These are phyloP conservation scores for Tipula vernalis DNA, from an alignment of 2,888 invertebrate genomes.

Conservation along the genomic window DNA sequence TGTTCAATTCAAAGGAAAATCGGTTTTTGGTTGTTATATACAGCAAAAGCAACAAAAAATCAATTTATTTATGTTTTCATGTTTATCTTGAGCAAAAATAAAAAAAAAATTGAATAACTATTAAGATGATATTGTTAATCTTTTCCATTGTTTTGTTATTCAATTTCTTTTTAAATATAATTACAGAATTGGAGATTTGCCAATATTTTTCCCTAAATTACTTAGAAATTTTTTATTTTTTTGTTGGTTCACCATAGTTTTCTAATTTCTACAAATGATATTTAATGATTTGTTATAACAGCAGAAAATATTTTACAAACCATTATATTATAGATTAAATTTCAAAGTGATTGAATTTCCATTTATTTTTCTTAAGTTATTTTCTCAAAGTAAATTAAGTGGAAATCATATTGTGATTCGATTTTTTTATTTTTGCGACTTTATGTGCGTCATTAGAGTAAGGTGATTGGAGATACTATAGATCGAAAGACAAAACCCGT, in stretches of 20 bases:
- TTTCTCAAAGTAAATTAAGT: background rate
- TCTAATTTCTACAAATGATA: background rate
- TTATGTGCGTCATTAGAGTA: background rate
- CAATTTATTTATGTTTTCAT: background rate
- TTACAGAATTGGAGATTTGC: background rate
- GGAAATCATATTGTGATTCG: background rate
- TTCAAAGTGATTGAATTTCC: background rate
- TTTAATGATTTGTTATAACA: background rate
- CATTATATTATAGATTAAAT: background rate
- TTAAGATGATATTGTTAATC: background rate
- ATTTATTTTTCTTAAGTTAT: background rate
- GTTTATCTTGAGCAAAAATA: background rate
- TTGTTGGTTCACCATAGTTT: background rate
- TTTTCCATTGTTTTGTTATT: background rate
- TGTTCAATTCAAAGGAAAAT: background rate
- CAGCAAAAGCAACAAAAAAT: background rate
- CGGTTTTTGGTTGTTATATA: background rate
- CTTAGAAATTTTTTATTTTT: background rate
- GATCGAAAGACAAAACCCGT: no score
- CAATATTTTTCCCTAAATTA: background rate
- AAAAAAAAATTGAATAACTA: background rate
- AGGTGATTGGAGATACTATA: background rate
- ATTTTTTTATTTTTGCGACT: background rate
- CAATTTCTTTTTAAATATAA: background rate
- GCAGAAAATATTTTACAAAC: background rate